A percentile compares a stretch with the other conserved stretches of the same genome.
These are phyloP conservation scores for Cyphomyrmex costatus DNA, from an alignment of 1,140 invertebrate species.

Conservation along the genomic window DNA sequence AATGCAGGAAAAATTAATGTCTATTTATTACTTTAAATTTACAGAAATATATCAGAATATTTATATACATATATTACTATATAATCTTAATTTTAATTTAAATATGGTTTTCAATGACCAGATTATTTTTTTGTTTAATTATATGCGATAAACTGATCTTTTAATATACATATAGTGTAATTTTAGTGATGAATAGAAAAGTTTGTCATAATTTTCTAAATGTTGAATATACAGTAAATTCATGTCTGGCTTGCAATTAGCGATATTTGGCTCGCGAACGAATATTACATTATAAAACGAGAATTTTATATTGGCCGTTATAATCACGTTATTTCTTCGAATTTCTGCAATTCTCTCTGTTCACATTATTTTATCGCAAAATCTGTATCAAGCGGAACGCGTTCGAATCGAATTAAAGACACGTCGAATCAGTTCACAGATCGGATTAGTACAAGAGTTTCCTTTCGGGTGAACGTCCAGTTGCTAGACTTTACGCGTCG, in stretches of 20 bases:
- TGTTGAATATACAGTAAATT: slow-evolving; percentile 5
- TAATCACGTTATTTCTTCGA: slow-evolving; percentile 14
- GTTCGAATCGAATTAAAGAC: slow-evolving; percentile 11
- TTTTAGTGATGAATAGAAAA: slow-evolving; percentile 12
- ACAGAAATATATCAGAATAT: not conserved
- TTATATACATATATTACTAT: not conserved
- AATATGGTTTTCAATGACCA: not conserved
- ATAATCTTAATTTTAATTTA: slow-evolving; percentile 40
- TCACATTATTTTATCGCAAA: not conserved
- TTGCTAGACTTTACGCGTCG: not conserved
- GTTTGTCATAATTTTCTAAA: slow-evolving; percentile 10
- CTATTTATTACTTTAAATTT: not conserved
- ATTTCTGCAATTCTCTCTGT: not conserved
- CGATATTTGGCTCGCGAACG: not conserved
- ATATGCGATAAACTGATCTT: not conserved
- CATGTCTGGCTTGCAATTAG: not conserved
- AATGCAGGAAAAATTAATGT: not conserved
- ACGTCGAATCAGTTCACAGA: not conserved
- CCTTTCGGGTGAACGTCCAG: not conserved
- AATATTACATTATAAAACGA: slow-evolving; percentile 7
- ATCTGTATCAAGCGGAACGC: not conserved
- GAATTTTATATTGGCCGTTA: slow-evolving; percentile 38
- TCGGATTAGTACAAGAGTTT: not conserved
- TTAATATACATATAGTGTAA: not conserved
- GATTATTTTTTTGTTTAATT: no score